These are phyloP conservation scores for Passer montanus DNA, from an alignment of 2,113 vertebrate genomes.

Conservation along the genomic window DNA sequence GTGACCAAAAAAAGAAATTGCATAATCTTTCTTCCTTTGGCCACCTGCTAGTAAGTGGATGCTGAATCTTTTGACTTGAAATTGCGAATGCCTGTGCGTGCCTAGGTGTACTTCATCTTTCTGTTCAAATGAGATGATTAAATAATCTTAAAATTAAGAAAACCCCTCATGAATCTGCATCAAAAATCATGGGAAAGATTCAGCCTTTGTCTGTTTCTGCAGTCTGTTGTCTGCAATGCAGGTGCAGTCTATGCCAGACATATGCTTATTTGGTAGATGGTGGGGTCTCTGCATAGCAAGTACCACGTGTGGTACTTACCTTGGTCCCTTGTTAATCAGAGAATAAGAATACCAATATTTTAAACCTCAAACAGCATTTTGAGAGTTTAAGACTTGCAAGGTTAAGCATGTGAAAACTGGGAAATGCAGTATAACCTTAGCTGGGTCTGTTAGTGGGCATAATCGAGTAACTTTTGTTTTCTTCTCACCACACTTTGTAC, in stretches of 20 bases:
- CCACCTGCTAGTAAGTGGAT: neutral
- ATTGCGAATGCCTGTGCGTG: neutral
- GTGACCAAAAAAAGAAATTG: neutral
- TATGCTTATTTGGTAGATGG: neutral
- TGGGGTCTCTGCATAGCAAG: neutral
- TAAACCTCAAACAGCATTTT: neutral
- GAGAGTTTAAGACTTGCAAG: neutral
- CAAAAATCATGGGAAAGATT: neutral
- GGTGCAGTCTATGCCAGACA: neutral
- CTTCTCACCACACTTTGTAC: neutral
- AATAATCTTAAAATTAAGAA: neutral
- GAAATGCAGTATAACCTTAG: neutral
- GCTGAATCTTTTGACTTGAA: neutral
- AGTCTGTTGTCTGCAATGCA: conserved; percentile 18
- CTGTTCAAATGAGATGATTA: neutral
- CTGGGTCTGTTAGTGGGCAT: neutral
- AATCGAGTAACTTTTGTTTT: neutral
- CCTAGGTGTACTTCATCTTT: neutral
- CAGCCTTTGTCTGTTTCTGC: neutral
- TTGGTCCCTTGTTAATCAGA: neutral
- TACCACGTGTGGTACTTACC: neutral
- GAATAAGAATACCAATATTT: neutral
- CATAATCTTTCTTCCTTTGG: neutral
- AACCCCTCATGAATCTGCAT: neutral
- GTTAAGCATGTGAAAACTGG: neutral